Conservation (phyloP, 1,140 invertebrate species). For the Trissolcus basalis region DNA sequence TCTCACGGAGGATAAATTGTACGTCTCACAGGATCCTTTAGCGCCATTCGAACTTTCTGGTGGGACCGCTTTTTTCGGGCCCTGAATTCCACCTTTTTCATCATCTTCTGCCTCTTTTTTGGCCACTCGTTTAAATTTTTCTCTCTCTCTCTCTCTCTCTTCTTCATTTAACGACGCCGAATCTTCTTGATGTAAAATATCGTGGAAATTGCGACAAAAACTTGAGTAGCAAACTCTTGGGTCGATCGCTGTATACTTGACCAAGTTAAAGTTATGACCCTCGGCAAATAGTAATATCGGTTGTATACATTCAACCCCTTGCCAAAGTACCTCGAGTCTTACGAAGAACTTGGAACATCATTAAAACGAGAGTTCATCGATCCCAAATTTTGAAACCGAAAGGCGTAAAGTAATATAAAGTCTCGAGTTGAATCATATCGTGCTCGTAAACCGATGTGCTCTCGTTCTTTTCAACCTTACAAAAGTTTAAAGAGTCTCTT, state of each 20-base stretch:
- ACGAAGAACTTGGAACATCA: slow-evolving; percentile 52
- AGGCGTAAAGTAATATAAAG: slow-evolving; percentile 68
- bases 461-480: slow-evolving; percentile 57
- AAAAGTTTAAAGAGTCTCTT: slow-evolving; percentile 58
- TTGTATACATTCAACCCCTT: slow-evolving; percentile 30
- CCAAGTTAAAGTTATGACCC: slow-evolving; percentile 53
- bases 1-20: slow-evolving; percentile 60
- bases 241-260: slow-evolving; percentile 25
- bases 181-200: slow-evolving; percentile 26
- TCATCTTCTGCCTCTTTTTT: neutral
- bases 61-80: slow-evolving; percentile 39
- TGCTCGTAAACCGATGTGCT: slow-evolving; percentile 66
- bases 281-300: slow-evolving; percentile 53
- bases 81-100: slow-evolving; percentile 26
- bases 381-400: slow-evolving; percentile 50
- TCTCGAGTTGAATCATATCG: slow-evolving; percentile 66
- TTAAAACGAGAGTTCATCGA: slow-evolving; percentile 55
- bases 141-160: neutral
- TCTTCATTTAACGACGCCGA: slow-evolving; percentile 37
- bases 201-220: slow-evolving; percentile 34
- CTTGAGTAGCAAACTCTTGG: slow-evolving; percentile 21
- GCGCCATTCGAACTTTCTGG: slow-evolving; percentile 43
- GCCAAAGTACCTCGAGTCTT: slow-evolving; percentile 36
- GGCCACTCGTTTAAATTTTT: slow-evolving; percentile 9
- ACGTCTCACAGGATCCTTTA: slow-evolving; percentile 40